Conservation (phyloP, 1,140 invertebrate species). For the Temnothorax longispinosus region DNA sequence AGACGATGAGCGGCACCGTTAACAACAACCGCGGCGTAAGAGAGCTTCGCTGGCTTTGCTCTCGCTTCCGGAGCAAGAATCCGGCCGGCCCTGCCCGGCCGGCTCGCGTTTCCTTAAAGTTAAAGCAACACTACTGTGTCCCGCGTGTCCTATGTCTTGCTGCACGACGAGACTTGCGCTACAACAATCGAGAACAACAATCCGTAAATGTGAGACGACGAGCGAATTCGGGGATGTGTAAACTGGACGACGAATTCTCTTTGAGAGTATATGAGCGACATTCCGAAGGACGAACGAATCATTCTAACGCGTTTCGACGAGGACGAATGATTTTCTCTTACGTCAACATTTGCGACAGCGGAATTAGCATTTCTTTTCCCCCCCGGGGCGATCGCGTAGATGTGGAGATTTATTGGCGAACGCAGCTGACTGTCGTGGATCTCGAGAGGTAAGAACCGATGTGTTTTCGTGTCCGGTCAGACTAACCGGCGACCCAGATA, state of each 20-base stretch:
- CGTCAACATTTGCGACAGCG: neutral
- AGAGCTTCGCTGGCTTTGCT: neutral
- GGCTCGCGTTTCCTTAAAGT: conserved; percentile 6
- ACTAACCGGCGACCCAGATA: conserved; percentile 61
- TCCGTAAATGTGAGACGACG: neutral
- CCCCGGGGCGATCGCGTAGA: neutral
- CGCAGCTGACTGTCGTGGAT: conserved; percentile 36
- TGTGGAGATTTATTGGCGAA: conserved; percentile 49
- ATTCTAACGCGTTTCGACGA: neutral
- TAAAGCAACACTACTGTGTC: neutral
- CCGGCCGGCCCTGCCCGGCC: neutral
- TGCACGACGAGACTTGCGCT: neutral
- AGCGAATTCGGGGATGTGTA: neutral
- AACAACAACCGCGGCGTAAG: neutral
- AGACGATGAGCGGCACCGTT: neutral
- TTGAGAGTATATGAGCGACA: neutral
- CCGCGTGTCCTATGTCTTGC: neutral
- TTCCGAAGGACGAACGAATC: neutral
- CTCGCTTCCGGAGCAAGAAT: conserved; percentile 8
- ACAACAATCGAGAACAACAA: neutral
- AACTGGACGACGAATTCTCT: neutral
- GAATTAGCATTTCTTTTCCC: conserved; percentile 42
- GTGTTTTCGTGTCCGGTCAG: conserved; percentile 50
- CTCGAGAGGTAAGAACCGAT: conserved; percentile 56
- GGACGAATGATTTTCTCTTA: conserved; percentile 20